Base-by-base conservation (phyloP, 2,888 invertebrate species). In the Drepanosiphum platanoidis region DNA sequence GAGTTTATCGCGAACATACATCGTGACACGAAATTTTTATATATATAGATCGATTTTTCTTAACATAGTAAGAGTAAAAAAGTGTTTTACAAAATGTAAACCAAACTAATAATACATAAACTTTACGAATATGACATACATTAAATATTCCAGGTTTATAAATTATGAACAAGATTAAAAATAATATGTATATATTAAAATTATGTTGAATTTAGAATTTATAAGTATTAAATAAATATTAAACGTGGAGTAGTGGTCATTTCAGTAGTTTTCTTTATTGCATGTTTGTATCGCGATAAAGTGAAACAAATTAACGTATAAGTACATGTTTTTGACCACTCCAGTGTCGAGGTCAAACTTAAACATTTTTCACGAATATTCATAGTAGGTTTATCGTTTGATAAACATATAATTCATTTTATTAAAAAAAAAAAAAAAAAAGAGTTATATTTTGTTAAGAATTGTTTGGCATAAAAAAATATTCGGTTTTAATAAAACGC, bases 331-430 rank as follows among this genome's bases (percentile, higher is more conserved):
- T 52, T 52, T 15, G 34, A 34, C 15, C 18, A 15, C 64, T 77
- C 34, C 80, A 30, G 52, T 58, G 27, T 70, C 58, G 68, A 81
- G 71, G 61, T 70, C 61, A 68, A 79, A 79, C 11, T 27, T 46
- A n/a, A 22, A n/a, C n/a, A 18, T 79, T 66, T 78, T 77, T 36
- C 0, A 32, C 61, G 39, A 36, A 64, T 8, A 22, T 42, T 15
- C 39, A 22, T 78, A n/a, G 7, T 78, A n/a, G 7, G 32, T 46
- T 34, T 79, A 32, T 32, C n/a, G 32, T 13, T n/a, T 46, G 22
- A 36, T 9, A 18, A 8, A 64, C 39, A 36, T 42, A 68, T 15
- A n/a, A n/a, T n/a, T n/a, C n/a, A n/a, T n/a, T n/a, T n/a, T n/a
- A n/a, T n/a, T n/a, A n/a, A n/a, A n/a, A n/a, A n/a, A n/a, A n/a